Evolutionary conservation across 2,888 invertebrate species (phyloP).

Genomic region (Alviniconcha strummeri): DNA sequence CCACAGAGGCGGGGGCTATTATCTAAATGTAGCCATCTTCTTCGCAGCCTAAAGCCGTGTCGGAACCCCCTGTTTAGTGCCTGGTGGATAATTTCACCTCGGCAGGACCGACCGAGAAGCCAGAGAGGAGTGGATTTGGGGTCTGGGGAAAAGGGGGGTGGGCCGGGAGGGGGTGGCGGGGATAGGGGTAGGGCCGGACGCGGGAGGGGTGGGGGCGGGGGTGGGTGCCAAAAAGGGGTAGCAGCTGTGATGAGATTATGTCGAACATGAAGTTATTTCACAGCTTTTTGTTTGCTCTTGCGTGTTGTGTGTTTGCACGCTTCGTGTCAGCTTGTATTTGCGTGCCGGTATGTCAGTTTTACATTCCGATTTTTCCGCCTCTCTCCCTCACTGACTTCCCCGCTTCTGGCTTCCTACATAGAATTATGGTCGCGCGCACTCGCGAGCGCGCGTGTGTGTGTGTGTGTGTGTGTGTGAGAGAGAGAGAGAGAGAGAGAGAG

Average conservation of each 20-base stretch:
- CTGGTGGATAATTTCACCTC: not conserved
- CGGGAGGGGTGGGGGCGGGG: not conserved
- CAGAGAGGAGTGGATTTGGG: conserved; percentile 1
- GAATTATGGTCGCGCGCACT: too few species aligned
- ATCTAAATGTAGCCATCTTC: conserved; percentile 31
- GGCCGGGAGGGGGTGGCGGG: not conserved
- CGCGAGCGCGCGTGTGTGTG: too few species aligned
- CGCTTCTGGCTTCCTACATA: too few species aligned
- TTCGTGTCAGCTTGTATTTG: conserved; percentile 5
- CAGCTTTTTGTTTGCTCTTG: not conserved
- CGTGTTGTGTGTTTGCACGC: not conserved
- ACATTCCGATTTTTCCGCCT: not conserved
- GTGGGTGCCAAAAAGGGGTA: not conserved
- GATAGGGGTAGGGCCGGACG: too few species aligned
- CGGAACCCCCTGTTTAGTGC: conserved; percentile 18
- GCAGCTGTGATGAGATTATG: not conserved
- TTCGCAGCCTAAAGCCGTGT: not conserved
- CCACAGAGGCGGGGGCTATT: conserved; percentile 17
- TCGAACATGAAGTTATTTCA: conserved; percentile 1
- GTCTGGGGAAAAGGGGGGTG: not conserved
- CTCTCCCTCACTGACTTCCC: too few species aligned
- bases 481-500: too few species aligned
- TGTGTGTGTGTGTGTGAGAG: too few species aligned
- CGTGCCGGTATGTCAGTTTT: not conserved
- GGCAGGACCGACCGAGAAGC: not conserved